phyloP scores from a whole-genome alignment of 1,140 invertebrate genomes.

The Brevipalpus yothersi region DNA sequence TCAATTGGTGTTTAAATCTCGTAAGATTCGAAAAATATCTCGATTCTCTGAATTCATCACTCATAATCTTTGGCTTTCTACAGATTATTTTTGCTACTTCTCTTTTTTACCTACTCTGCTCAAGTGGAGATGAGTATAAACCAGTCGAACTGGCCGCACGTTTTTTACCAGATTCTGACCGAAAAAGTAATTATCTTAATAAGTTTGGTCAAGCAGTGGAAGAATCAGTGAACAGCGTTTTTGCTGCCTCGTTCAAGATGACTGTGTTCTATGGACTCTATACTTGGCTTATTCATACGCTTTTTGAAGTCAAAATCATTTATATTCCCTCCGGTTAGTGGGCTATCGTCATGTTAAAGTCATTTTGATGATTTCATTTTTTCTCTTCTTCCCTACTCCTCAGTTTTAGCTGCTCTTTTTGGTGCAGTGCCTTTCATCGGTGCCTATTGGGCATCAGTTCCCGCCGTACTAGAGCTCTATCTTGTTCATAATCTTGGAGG shows the following conservation, averaged over 20 bases:
- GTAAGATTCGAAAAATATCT: not conserved
- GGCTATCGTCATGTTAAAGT: not conserved
- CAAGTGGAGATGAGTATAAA: conserved; percentile 65
- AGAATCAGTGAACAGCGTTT: conserved; percentile 46
- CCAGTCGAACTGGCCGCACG: conserved; percentile 57
- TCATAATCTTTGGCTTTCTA: conserved; percentile 11
- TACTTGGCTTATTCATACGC: conserved; percentile 87
- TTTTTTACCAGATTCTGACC: conserved; percentile 33
- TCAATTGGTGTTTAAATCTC: conserved; percentile 9
- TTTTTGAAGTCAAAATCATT: conserved; percentile 69
- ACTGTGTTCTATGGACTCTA: conserved; percentile 87
- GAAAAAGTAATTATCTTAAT: conserved; percentile 4
- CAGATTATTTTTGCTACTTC: conserved; percentile 88
- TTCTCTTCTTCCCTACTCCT: conserved; percentile 11
- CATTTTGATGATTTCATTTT: conserved; percentile 13
- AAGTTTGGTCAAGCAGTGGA: conserved; percentile 51
- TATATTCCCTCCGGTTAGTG: conserved; percentile 50
- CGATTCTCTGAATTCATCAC: not conserved
- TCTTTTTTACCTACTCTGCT: conserved; percentile 75
- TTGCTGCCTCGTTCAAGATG: conserved; percentile 86
- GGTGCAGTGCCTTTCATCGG: conserved; percentile 83
- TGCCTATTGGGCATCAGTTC: conserved; percentile 73
- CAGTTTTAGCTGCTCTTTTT: conserved; percentile 62
- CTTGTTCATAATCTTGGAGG: conserved; percentile 51
- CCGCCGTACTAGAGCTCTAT: conserved; percentile 81